Base-by-base conservation (phyloP, 1,140 invertebrate species). In the Neotoxoptera formosana region DNA sequence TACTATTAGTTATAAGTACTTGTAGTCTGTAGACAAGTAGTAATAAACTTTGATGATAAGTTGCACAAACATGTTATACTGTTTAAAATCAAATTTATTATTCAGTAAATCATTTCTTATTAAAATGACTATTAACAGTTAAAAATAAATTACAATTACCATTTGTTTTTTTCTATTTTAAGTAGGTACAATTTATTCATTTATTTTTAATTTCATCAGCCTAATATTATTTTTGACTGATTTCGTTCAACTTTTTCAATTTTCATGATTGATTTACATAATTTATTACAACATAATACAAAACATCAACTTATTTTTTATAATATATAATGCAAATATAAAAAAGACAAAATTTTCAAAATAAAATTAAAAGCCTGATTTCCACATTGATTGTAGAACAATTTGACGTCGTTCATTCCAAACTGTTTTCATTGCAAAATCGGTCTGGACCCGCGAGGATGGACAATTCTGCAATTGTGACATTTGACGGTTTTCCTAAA, bases 381-480 rank as follows among this genome's bases (percentile, higher is more conserved):
- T 87, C 48, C 87, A 89, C 87, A 21, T 90, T 45, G 53, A 23
- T 90, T 84, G 81, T 93, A 93, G 91, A 93, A n/a, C 45, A 51
- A 53, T 84, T 84, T 51, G 91, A 30, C 11, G 45, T 14, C 7
- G 76, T 93, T 25, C 41, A 84, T 41, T 30, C 91, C 21, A 84
- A 93, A 84, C 76, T 53, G 1, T 93, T 84, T 20, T 36, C 67
- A 41, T 25, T 41, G 7, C 51, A 90, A 92, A 92, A 83, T 84
- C 91, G 47, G 34, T 83, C 67, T 21, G 91, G 91, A 30, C 91
- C 91, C 11, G 91, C 67, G 14, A 93, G 91, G 81, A 84, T 93
- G 91, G 91, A 84, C 51, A 93, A 93, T 53, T 93, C 76, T 41
- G 81, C 67, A n/a, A 53, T 93, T 25, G 48, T 81, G 76, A 83